Conservation (phyloP, 2,888 invertebrate species). For the Leucophora obtusa region DNA sequence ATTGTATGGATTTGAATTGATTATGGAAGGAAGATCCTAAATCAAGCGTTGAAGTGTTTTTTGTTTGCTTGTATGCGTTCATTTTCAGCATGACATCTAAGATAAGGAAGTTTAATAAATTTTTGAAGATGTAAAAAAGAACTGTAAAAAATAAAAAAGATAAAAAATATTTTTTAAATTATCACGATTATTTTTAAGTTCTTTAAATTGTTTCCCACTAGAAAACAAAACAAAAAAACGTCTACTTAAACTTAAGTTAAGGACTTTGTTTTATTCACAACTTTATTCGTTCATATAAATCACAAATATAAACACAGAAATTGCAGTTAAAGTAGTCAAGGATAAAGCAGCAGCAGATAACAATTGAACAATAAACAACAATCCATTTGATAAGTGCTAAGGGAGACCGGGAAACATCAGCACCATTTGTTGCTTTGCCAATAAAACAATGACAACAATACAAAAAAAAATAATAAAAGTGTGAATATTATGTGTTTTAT, state of each 20-base stretch:
- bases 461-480: slow-evolving; percentile 2
- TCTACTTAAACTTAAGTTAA: background rate
- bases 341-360: slow-evolving; percentile 53
- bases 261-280: background rate
- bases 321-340: slow-evolving; percentile 51
- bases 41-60: slow-evolving; percentile 7
- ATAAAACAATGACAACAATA: background rate
- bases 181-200: background rate
- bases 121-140: background rate
- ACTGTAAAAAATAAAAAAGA: slow-evolving; percentile 4
- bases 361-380: slow-evolving; percentile 52
- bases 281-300: slow-evolving; percentile 7
- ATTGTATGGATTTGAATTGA: background rate
- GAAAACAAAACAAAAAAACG: background rate
- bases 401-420: background rate
- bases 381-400: background rate
- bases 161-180: background rate
- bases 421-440: slow-evolving; percentile 53
- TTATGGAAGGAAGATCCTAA: slow-evolving; percentile 22
- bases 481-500: slow-evolving; percentile 48
- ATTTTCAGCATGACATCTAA: slow-evolving; percentile 1
- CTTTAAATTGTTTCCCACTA: background rate
- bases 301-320: slow-evolving; percentile 13
- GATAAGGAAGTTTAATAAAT: slow-evolving; percentile 27
- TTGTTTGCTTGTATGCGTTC: background rate